Evolutionary conservation across 92 coral and sea anemone genomes (phyloP).

Genomic region (Siderastrea radians): DNA sequence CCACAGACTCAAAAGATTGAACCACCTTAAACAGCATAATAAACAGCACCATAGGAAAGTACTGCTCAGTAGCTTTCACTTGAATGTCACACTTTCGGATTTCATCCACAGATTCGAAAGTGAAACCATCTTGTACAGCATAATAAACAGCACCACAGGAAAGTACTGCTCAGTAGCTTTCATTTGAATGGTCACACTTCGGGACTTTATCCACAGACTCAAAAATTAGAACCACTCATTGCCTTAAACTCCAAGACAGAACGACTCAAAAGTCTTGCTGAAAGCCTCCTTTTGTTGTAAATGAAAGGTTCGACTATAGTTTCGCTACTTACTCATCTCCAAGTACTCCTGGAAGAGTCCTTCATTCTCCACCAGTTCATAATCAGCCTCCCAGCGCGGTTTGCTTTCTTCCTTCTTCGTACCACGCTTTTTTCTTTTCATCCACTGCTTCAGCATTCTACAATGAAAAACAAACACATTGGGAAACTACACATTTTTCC

Average conservation of each 20-base stretch:
- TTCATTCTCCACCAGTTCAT: conserved; percentile 94
- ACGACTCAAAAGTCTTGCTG: no score
- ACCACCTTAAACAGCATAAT: no score
- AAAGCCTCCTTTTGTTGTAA: neutral
- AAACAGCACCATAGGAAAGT: no score
- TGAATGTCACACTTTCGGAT: no score
- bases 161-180: neutral
- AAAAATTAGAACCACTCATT: no score
- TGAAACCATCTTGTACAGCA: neutral
- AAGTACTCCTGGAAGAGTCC: conserved; percentile 97
- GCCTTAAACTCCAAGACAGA: no score
- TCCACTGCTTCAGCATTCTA: conserved; percentile 90
- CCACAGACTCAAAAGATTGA: no score
- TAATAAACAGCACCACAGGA: conserved; percentile 1
- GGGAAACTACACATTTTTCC: no score
- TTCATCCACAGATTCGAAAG: no score
- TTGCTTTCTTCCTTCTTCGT: conserved; percentile 81
- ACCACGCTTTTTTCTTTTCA: conserved; percentile 92
- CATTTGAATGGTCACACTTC: no score
- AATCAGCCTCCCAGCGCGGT: conserved; percentile 99
- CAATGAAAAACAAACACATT: neutral
- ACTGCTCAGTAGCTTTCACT: no score
- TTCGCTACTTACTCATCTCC: conserved; percentile 89
- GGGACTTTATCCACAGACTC: no score
- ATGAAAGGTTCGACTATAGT: neutral